Evolutionary conservation across 2,113 vertebrate genomes (phyloP), one percentile per base, ranked within the genome.

Genomic region (Struthio camelus): DNA sequence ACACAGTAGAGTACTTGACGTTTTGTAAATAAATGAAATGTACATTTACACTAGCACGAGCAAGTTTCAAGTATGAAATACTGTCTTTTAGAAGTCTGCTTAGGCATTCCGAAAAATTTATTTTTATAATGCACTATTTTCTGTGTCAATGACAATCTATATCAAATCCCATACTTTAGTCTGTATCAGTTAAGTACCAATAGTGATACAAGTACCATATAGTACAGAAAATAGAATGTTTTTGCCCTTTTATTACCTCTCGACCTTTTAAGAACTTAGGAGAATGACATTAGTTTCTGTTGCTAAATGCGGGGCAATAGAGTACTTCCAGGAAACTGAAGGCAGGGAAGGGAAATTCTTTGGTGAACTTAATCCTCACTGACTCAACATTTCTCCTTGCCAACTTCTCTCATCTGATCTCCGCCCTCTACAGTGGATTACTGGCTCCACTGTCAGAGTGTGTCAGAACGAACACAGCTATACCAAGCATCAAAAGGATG

Each of bases 401-500:
- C 83, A 40, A 38, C 48, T n/a, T 64, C 64, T 67, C 53, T 61
- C 20, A 27, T 58, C 56, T 42, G 48, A 42, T 14, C 48, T 65
- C 51, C 56, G n/a, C 34, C 4, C 34, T 42, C 20, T 3, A 22
- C 46, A n/a, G 34, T 8, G n/a, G n/a, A 14, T 38, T 54, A 25
- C 24, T 30, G 64, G 30, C n/a, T 86, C 51, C 88, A 3, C 30
- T 40, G 87, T 25, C 72, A 67, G 65, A 0, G 7, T 1, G 1
- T 22, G 46, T 6, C 83, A 66, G 62, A 62, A 54, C 36, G 36
- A 50, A 16, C 10, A 2, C 69, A 51, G 53, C 42, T 42, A 22
- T 11, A 9, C 2, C 2, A 10, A 75, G 56, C 0, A 0, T 15
- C 44, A 51, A 67, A 48, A 72, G 30, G 13, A 61, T 6, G 42